Conservation (phyloP, 92 coral and sea anemone species). For the Anthopleura xanthogrammica region DNA sequence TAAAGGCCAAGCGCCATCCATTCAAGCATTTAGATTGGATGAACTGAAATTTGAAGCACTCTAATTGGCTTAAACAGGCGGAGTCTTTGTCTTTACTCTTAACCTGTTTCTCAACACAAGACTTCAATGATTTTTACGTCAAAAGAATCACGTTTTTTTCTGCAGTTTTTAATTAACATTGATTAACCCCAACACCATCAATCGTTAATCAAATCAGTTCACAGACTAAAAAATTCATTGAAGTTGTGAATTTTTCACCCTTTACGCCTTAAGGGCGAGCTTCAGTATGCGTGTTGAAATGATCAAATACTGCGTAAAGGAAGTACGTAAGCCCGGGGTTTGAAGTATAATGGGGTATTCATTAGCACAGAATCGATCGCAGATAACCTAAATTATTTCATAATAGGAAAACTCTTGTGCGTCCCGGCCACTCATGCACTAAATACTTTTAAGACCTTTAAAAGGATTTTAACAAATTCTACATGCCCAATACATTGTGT, state of each 20-base stretch:
- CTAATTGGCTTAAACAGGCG: neutral
- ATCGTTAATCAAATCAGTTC: neutral
- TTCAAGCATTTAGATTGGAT: neutral
- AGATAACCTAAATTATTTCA: no score
- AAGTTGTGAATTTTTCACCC: neutral
- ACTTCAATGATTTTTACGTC: neutral
- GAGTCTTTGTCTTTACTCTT: neutral
- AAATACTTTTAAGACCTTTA: no score
- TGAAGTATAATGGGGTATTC: no score
- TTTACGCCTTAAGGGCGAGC: neutral
- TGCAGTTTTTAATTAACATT: neutral
- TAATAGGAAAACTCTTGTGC: no score
- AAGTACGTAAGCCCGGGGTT: no score
- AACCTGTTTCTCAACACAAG: neutral
- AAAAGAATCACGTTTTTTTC: neutral
- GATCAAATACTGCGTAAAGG: neutral
- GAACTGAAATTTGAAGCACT: neutral
- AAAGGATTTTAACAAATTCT: no score
- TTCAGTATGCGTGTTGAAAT: neutral
- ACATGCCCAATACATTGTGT: no score
- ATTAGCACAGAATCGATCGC: no score
- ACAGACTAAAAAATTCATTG: neutral
- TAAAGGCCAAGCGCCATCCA: neutral
- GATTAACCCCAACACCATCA: neutral
- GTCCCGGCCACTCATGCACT: no score